Conservation (phyloP, 2,113 vertebrate genomes). For the Neotoma lepida region DNA sequence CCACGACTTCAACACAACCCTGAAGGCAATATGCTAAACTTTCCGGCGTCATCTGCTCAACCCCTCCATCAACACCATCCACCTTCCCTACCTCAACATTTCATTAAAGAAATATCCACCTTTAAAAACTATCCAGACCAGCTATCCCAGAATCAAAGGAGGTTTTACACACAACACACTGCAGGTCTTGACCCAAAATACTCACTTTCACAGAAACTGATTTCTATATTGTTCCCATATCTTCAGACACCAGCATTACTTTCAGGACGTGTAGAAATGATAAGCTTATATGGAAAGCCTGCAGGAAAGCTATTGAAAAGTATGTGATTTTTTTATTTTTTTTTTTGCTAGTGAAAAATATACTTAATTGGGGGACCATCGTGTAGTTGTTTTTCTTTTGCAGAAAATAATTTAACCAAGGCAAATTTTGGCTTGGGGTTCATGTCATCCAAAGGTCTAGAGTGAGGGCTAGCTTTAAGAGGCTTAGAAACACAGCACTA, state of each 20-base stretch:
- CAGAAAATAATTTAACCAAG: slow-evolving; percentile 40
- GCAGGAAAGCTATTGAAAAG: not conserved
- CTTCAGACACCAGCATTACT: not conserved
- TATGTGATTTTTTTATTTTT: not conserved
- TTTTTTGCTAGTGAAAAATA: slow-evolving; percentile 23
- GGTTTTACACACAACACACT: not conserved
- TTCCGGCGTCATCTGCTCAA: not conserved
- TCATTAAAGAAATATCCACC: not conserved
- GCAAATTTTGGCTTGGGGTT: slow-evolving; percentile 1
- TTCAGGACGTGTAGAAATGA: not conserved
- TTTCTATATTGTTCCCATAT: not conserved
- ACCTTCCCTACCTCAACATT: not conserved
- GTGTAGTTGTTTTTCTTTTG: not conserved
- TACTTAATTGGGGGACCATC: not conserved
- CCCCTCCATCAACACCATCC: not conserved
- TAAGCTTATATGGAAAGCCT: slow-evolving; percentile 15
- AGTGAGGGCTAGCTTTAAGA: not conserved
- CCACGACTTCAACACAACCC: not conserved
- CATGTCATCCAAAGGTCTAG: not conserved
- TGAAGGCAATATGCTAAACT: not conserved
- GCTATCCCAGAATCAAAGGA: not conserved
- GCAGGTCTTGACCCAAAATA: slow-evolving; percentile 8
- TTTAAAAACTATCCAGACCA: not conserved
- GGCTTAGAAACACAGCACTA: not conserved
- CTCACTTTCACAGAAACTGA: not conserved